Conservation (phyloP, 2,797 vertebrate species). For the Paratrypauchen microcephalus region DNA sequence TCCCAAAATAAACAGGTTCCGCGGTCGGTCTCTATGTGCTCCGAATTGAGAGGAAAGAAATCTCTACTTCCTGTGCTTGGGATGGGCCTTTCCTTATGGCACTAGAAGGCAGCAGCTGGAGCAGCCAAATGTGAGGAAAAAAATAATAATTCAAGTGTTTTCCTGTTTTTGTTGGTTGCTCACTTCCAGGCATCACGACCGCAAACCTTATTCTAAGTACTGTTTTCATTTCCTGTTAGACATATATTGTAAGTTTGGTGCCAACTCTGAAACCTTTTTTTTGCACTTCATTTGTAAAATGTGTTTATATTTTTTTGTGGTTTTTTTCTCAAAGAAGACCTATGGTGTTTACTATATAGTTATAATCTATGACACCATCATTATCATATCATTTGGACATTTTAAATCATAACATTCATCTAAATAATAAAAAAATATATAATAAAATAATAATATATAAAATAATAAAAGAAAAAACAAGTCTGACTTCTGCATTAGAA, state of each 20-base stretch:
- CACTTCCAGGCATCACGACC: slow-evolving; percentile 5
- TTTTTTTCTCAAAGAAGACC: too few relatives aligned
- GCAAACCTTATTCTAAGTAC: slow-evolving; percentile 9
- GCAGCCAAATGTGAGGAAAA: neutral
- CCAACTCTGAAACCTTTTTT: neutral
- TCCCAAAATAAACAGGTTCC: slow-evolving; percentile 37
- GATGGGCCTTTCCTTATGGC: slow-evolving; percentile 28
- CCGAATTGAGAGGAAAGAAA: slow-evolving; percentile 33
- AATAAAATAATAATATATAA: too few relatives aligned
- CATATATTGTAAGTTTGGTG: slow-evolving; percentile 3
- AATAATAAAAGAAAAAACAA: too few relatives aligned
- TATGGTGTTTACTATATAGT: too few relatives aligned
- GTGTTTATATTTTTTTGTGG: too few relatives aligned
- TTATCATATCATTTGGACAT: too few relatives aligned
- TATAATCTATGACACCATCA: too few relatives aligned
- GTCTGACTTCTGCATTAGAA: too few relatives aligned
- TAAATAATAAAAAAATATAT: too few relatives aligned
- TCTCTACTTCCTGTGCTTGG: slow-evolving; percentile 31
- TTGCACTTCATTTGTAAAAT: too few relatives aligned
- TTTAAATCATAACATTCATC: too few relatives aligned
- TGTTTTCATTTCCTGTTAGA: slow-evolving; percentile 9
- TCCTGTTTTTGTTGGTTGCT: slow-evolving; percentile 7
- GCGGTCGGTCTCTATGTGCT: slow-evolving; percentile 3
- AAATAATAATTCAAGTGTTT: neutral
- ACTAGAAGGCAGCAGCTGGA: slow-evolving; percentile 6